Conservation (phyloP, 2,797 vertebrate species). For the Malurus leucopterus region DNA sequence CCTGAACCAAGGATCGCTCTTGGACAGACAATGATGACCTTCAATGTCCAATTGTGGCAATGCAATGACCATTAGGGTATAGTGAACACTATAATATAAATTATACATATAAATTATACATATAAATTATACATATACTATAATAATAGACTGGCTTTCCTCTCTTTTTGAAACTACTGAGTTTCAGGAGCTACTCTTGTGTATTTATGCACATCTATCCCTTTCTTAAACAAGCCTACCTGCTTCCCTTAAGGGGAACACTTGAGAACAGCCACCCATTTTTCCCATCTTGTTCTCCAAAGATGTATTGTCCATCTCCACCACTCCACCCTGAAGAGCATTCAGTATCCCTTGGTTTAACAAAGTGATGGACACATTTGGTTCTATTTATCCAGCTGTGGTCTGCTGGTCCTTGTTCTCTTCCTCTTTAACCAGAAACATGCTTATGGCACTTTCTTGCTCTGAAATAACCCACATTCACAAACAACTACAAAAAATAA, state of each 20-base stretch:
- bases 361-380: neutral
- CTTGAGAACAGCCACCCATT: neutral
- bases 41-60: neutral
- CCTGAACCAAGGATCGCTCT: neutral
- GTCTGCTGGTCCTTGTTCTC: neutral
- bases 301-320: neutral
- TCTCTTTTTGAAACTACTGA: neutral
- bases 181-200: neutral
- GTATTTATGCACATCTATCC: neutral
- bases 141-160: neutral
- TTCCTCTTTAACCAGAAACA: neutral
- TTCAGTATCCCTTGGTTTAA: neutral
- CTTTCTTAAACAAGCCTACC: neutral
- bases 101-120: neutral
- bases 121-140: accelerated
- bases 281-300: neutral
- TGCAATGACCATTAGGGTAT: neutral
- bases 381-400: neutral
- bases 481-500: accelerated
- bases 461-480: neutral
- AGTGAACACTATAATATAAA: neutral
- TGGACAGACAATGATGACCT: neutral
- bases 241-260: neutral
- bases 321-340: no score
- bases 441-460: neutral